Base-by-base conservation (phyloP, 2,113 vertebrate genomes). In the Eurystomus gularis region DNA sequence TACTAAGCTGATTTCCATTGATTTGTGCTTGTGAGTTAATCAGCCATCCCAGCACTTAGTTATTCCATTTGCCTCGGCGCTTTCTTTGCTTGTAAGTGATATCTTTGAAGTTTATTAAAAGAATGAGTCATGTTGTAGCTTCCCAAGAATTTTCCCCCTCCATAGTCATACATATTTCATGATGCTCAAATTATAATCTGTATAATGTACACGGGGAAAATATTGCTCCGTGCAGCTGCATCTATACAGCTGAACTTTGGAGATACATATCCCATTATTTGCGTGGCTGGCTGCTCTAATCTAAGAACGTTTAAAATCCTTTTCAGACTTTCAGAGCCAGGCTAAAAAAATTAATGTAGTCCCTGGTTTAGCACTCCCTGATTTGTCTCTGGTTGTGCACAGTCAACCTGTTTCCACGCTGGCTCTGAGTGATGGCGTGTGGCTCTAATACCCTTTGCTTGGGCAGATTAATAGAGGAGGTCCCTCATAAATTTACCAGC, bases 1-100 rank as follows among this genome's bases (percentile, higher is more conserved):
- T 69, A 62, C 94, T 94, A 91, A 96, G 92, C 92, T 94, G 96
- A 89, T 95, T 96, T 82, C 72, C 95, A 89, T 93, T 94, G 94
- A 96, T 93, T 86, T 91, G 96, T 73, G 92, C 86, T 24, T 71
- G 72, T 60, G 92, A 93, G 86, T 91, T 96, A 95, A 96, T 89
- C 91, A 96, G n/a, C 65, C 92, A 60, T 62, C 83, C 73, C 4
- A 96, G 93, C 84, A 31, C 86, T 92, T 61, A 11, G 44, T 96
- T 91, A 82, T 91, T 94, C 54, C 94, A 62, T 91, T 96, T 94
- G 86, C 92, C 69, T 68, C 73, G 55, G 52, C 0, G 8, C 86
- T 91, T 71, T 57, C 80, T 85, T 76, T 92, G 69, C 96, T 95
- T 94, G 86, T 87, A 91, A 95, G 64, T 51, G 88, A 87, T 91